phyloP scores from a whole-genome alignment of 2,888 invertebrate species.

The Oscheius sp. region DNA sequence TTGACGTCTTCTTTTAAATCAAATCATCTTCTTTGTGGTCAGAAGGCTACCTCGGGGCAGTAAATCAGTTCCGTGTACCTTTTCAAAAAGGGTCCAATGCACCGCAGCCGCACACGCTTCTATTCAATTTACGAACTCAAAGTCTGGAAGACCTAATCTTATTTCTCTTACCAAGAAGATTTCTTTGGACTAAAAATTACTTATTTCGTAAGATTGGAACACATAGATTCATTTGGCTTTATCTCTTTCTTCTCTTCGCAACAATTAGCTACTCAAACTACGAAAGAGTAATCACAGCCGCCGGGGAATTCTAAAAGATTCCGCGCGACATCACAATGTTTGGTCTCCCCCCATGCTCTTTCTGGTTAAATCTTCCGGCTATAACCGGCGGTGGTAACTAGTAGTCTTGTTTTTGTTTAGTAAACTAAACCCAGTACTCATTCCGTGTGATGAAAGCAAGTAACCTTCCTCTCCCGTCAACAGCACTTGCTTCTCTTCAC shows the following conservation, averaged over 20 bases:
- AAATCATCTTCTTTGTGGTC: constrained; percentile 1
- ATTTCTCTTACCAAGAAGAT: constrained; percentile 1
- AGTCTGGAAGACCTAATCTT: constrained; percentile 14
- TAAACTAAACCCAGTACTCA: background rate
- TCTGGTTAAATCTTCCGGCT: constrained; percentile 2
- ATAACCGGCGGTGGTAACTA: background rate
- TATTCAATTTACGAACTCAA: constrained; percentile 26
- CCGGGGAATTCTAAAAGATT: constrained; percentile 29
- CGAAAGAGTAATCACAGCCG: constrained; percentile 19
- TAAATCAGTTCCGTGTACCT: background rate
- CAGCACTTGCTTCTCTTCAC: constrained; percentile 11
- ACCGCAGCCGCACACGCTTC: background rate
- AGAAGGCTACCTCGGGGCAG: too few species aligned
- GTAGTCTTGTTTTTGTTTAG: background rate
- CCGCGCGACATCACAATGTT: constrained; percentile 22
- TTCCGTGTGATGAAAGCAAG: background rate
- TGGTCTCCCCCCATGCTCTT: background rate
- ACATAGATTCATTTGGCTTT: background rate
- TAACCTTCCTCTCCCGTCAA: constrained; percentile 10
- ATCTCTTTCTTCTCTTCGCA: background rate
- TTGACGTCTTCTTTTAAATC: background rate
- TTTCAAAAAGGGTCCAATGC: constrained; percentile 3
- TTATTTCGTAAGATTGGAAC: background rate
- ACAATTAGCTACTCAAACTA: background rate
- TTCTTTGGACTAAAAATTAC: background rate